Conservation (phyloP, 2,888 invertebrate genomes). For the Pristionchus japonicus region DNA sequence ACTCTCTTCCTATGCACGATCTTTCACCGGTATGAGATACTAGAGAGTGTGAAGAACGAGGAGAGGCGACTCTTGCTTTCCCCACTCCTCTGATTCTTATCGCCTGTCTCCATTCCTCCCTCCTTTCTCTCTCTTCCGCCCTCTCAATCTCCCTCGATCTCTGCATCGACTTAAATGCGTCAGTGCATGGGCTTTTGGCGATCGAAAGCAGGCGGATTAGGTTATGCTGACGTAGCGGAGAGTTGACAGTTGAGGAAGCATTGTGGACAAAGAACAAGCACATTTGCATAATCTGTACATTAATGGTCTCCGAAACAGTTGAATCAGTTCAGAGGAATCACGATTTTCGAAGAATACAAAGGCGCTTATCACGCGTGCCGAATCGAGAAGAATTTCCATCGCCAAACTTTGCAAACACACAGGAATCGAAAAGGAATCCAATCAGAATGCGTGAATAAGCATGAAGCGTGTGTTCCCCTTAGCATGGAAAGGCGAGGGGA, state of each 20-base stretch:
- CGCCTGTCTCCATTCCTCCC: neutral
- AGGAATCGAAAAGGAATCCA: no score
- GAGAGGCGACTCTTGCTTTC: no score
- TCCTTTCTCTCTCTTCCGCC: neutral
- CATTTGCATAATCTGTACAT: no score
- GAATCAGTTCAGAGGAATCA: neutral
- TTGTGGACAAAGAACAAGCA: no score
- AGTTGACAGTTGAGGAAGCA: neutral
- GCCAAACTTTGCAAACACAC: neutral
- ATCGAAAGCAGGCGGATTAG: slow-evolving; percentile 3
- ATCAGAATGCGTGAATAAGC: slow-evolving; percentile 19
- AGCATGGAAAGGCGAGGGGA: no score
- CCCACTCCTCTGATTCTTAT: slow-evolving; percentile 2
- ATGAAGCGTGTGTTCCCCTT: no score
- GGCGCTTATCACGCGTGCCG: neutral
- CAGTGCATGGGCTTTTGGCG: slow-evolving; percentile 1
- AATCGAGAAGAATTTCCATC: neutral
- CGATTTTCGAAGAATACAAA: neutral
- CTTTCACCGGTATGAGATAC: no score
- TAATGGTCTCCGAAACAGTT: neutral
- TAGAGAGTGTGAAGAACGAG: no score
- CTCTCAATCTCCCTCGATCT: neutral
- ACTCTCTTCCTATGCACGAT: no score
- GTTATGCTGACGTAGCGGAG: neutral
- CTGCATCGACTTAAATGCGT: neutral